Evolutionary conservation across 2,888 invertebrate genomes (phyloP).

Genomic region (Chrysotoxum bicinctum): DNA sequence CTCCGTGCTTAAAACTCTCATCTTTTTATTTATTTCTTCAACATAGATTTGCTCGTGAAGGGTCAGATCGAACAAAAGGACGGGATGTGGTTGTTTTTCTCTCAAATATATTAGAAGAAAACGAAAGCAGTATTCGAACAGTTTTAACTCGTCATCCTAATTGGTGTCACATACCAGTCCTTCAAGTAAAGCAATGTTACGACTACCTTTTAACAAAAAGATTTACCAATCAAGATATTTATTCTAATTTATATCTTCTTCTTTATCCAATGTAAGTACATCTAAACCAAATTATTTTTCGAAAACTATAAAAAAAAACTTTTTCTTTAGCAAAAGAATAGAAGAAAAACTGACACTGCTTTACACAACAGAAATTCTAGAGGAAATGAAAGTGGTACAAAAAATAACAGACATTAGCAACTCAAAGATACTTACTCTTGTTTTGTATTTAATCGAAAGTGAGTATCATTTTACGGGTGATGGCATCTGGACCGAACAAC

Average conservation of each 20-base stretch:
- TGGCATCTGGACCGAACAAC: constrained; percentile 85
- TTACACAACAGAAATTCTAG: constrained; percentile 74
- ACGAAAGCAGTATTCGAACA: constrained; percentile 77
- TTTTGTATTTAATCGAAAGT: constrained; percentile 88
- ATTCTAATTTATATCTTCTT: constrained; percentile 85
- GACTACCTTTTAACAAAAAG: constrained; percentile 82
- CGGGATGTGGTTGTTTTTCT: constrained; percentile 82
- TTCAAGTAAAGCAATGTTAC: constrained; percentile 84
- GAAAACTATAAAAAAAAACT: background rate
- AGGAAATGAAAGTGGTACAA: constrained; percentile 76
- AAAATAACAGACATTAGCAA: constrained; percentile 80
- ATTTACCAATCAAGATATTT: constrained; percentile 84
- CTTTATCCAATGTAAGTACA: constrained; percentile 86
- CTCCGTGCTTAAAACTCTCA: too few species aligned
- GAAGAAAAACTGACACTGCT: constrained; percentile 77
- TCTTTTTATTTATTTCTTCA: constrained; percentile 29
- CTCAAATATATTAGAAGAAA: constrained; percentile 78
- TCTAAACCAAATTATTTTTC: background rate
- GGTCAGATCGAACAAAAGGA: constrained; percentile 83
- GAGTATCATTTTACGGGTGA: constrained; percentile 89
- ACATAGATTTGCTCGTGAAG: constrained; percentile 83
- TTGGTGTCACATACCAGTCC: constrained; percentile 85
- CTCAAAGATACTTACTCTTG: constrained; percentile 84
- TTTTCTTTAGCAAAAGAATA: constrained; percentile 77
- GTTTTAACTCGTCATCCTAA: constrained; percentile 84